Base-by-base conservation (phyloP, 2,888 invertebrate genomes). In the Iphiclides podalirius region DNA sequence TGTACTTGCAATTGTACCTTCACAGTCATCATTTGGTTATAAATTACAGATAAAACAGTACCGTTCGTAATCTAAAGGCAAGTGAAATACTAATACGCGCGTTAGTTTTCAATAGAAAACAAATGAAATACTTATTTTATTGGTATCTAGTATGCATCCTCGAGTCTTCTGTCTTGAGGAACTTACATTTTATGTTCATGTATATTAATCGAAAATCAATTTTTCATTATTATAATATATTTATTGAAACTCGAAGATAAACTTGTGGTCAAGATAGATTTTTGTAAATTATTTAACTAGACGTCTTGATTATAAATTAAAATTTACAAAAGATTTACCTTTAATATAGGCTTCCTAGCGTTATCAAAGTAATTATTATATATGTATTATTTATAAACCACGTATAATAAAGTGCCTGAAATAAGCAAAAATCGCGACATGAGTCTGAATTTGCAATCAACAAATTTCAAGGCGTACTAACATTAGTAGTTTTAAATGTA, bases 111-210 rank as follows among this genome's bases (percentile, higher is more conserved):
- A 58, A 46, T 57, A 60, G 55, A 57, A 47, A 61, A 52, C 40
- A 51, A 63, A 58, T 70, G 63, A 60, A 41, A 60, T 58, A 58
- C 58, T 51, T 47, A 63, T 60, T 72, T 75, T 72, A 77, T 69
- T 55, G 58, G 54, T 52, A 38, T 47, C 38, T 42, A 47, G 50
- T 42, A 34, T 55, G 40, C 58, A 55, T 60, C 59, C 52, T 60
- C 55, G 57, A 56, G 39, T 45, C 31, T 43, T 51, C 53, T 53
- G 58, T 52, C 52, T 53, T 52, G 52, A 58, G 49, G 14, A 28
- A 42, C 33, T 35, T 23, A 28, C 36, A 50, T 50, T 40, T 45
- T 40, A 45, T 36, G 13, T 31, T 15, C 35, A 28, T 17, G 35
- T 35, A 17, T 12, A 41, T 41, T n/a, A n/a, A n/a, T n/a, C n/a